Base-by-base conservation (phyloP, 2,888 invertebrate species). In the Rotaria magnacalcarata region DNA sequence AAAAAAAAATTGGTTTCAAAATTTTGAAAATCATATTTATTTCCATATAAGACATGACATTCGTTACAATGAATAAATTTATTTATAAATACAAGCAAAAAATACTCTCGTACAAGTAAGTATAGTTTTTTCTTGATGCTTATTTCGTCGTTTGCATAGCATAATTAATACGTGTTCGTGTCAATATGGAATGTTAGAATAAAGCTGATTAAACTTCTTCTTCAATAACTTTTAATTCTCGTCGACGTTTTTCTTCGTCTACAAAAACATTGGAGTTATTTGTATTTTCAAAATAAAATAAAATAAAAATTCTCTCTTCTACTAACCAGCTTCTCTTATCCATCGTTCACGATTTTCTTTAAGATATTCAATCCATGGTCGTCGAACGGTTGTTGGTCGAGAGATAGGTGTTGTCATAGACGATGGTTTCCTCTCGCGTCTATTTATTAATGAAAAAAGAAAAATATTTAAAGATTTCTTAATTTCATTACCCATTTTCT, bases 281-380 rank as follows among this genome's bases (percentile, higher is more conserved):
- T 14, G 10, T 67, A 56, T 19, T 47, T 11, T 47, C 47, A 47
- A 47, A 47, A 47, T 10, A 47, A 47, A n/a, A 11, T 27, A 60
- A n/a, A 54, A 54, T 6, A 54, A 54, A 11, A 60, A 4, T 27
- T 60, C 16, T 14, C 14, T n/a, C 1, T 67, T 14, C 6, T 34
- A 67, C 6, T 67, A 8, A 80, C 80, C 80, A 47, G 80, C 80
- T 47, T 47, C 47, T 47, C 47, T 41, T 80, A 47, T 43, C 80
- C 80, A 80, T 47, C 80, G 80, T 80, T 80, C 80, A 47, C 47
- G 43, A 80, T 80, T 80, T 80, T 47, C 43, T n/a, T 11, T 43
- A 8, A 80, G 19, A 80, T 80, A 47, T 47, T 80, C 80, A 24
- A n/a, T 24, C 80, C 80, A 80, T 47, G 80, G 80, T n/a, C 80